Evolutionary conservation across 2,113 vertebrate genomes (phyloP).

Genomic region (Nothobranchius furzeri): DNA sequence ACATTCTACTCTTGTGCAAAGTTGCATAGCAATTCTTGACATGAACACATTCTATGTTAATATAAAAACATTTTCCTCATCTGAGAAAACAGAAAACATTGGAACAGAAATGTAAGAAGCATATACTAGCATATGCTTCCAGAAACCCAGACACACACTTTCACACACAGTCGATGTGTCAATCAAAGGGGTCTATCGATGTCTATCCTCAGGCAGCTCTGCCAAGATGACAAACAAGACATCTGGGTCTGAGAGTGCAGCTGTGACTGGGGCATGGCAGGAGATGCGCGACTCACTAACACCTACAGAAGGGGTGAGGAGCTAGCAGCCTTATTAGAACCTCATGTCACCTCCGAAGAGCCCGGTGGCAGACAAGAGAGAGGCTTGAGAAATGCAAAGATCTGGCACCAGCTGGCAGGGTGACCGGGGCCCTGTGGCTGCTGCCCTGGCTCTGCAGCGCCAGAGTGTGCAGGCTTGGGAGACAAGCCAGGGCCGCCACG

Average conservation of each 20-base stretch:
- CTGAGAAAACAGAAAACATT: not conserved
- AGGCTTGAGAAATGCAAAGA: conserved; percentile 54
- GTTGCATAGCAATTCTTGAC: not conserved
- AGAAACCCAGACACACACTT: conserved; percentile 35
- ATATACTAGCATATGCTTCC: conserved; percentile 40
- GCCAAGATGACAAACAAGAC: conserved; percentile 74
- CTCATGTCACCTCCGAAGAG: conserved; percentile 64
- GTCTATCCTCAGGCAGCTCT: conserved; percentile 65
- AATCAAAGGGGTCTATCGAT: conserved; percentile 74
- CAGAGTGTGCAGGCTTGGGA: conserved; percentile 56
- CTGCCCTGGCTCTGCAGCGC: conserved; percentile 59
- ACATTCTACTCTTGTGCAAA: not conserved
- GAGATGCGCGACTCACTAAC: conserved; percentile 63
- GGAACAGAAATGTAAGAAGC: not conserved
- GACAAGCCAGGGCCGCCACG: conserved; percentile 59
- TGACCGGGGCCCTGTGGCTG: conserved; percentile 71
- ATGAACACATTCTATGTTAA: conserved; percentile 1
- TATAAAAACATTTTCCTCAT: not conserved
- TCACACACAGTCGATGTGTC: conserved; percentile 59
- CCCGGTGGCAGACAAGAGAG: conserved; percentile 63
- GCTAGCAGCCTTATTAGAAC: conserved; percentile 62
- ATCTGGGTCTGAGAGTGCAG: conserved; percentile 66
- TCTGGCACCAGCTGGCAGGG: conserved; percentile 75
- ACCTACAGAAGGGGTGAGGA: conserved; percentile 58
- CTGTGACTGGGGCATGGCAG: conserved; percentile 59